A percentile compares a stretch with the other conserved stretches of the same genome.
Evolutionary conservation across 2,797 vertebrate species (phyloP).

Genomic region (Staurois parvus): DNA sequence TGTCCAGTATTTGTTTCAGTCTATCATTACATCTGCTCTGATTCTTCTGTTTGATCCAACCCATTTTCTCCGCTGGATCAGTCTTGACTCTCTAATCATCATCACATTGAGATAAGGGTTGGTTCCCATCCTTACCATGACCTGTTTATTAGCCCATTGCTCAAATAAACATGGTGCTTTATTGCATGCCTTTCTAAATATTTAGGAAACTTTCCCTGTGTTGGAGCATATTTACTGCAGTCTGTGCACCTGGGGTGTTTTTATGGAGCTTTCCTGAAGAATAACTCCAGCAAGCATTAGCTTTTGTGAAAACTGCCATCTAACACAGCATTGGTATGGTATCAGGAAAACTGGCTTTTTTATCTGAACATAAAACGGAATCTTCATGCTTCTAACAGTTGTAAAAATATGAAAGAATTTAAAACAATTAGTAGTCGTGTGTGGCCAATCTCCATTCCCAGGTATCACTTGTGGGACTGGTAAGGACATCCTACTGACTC

Average conservation of each 20-base stretch:
- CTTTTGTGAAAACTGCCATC: too few relatives aligned
- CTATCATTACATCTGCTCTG: constrained; percentile 28
- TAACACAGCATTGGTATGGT: too few relatives aligned
- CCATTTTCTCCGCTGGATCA: neutral
- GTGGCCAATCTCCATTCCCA: too few relatives aligned
- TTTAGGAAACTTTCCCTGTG: neutral
- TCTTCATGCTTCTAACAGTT: too few relatives aligned
- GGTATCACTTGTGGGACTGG: too few relatives aligned
- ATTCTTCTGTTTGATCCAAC: constrained; percentile 29
- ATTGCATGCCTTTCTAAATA: constrained; percentile 9
- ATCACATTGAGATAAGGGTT: constrained; percentile 11
- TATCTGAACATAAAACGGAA: too few relatives aligned
- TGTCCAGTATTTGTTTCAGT: constrained; percentile 7
- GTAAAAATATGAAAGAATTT: too few relatives aligned
- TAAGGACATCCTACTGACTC: too few relatives aligned
- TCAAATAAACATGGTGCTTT: constrained; percentile 7
- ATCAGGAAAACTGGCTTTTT: too few relatives aligned
- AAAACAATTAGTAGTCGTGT: too few relatives aligned
- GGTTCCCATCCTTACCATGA: constrained; percentile 15
- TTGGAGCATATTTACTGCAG: neutral
- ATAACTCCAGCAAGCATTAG: neutral
- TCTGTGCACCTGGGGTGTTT: neutral
- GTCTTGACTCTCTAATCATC: neutral
- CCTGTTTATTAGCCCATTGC: constrained; percentile 35
- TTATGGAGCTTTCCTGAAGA: neutral